A percentile compares a stretch with the other conserved stretches of the same genome.
phyloP scores from a whole-genome alignment of 2,113 vertebrate species.

The Sorex araneus region DNA sequence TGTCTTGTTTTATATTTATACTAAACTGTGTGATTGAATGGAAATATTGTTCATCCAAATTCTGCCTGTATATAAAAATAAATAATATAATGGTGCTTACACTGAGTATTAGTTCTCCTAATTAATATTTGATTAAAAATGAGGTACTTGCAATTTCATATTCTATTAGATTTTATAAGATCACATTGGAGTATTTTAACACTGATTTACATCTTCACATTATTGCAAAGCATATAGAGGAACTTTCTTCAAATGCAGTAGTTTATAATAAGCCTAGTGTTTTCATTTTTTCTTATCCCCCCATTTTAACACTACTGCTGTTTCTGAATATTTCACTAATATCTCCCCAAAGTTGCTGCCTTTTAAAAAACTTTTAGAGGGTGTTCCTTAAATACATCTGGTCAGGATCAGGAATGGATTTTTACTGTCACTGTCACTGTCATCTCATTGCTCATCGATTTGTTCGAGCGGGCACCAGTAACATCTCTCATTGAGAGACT shows the following conservation, averaged over 20 bases:
- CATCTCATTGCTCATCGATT: too few species aligned
- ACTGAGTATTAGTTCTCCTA: conserved; percentile 84
- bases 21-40: conserved; percentile 89
- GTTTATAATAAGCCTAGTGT: background rate
- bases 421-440: too few species aligned
- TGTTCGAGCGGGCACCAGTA: too few species aligned
- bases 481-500: too few species aligned
- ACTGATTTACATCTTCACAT: conserved; percentile 75
- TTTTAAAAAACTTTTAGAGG: conserved; percentile 62
- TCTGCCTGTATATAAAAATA: conserved; percentile 85
- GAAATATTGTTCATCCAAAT: conserved; percentile 90
- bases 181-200: conserved; percentile 78
- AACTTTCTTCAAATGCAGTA: conserved; percentile 64
- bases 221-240: conserved; percentile 47
- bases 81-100: conserved; percentile 74
- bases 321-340: conserved; percentile 70
- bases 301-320: conserved; percentile 3
- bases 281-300: background rate
- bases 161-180: conserved; percentile 80
- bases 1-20: conserved; percentile 92
- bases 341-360: background rate
- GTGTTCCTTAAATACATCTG: conserved; percentile 28
- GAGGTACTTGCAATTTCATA: conserved; percentile 80
- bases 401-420: conserved; percentile 35
- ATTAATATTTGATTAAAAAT: conserved; percentile 87